Conservation (phyloP, 2,888 invertebrate genomes). For the Caenorhabditis uteleia region DNA sequence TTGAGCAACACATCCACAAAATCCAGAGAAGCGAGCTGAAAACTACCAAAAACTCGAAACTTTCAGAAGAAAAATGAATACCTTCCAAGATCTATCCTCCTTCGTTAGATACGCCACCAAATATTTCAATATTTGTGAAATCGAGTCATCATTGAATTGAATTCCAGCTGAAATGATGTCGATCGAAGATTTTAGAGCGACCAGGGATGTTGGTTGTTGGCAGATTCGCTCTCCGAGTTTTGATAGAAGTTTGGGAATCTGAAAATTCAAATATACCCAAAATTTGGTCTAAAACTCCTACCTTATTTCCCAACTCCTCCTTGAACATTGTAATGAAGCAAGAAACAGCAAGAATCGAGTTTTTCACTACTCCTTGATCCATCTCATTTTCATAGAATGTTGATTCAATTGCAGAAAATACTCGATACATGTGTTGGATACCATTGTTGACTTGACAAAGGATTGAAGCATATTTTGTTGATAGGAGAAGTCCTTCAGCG, state of each 20-base stretch:
- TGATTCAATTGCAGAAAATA: slow-evolving; percentile 83
- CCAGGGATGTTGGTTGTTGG: slow-evolving; percentile 94
- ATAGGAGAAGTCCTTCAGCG: slow-evolving; percentile 39
- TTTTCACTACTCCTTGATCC: slow-evolving; percentile 96
- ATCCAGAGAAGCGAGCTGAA: slow-evolving; percentile 7
- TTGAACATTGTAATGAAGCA: slow-evolving; percentile 86
- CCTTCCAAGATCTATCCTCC: slow-evolving; percentile 14
- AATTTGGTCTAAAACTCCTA: too few species aligned
- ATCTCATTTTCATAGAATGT: slow-evolving; percentile 92
- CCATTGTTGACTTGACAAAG: slow-evolving; percentile 1
- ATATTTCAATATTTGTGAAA: slow-evolving; percentile 3
- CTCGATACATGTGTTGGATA: slow-evolving; percentile 63
- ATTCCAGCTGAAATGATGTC: slow-evolving; percentile 44
- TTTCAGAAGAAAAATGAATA: neutral
- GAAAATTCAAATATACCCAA: too few species aligned
- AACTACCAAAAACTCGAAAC: slow-evolving; percentile 1
- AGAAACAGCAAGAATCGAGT: slow-evolving; percentile 91
- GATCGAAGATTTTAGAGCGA: slow-evolving; percentile 89
- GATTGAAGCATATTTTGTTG: slow-evolving; percentile 21
- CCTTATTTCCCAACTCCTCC: slow-evolving; percentile 77
- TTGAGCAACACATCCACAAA: neutral
- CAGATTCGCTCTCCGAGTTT: slow-evolving; percentile 91
- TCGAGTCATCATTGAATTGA: neutral
- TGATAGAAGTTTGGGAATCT: slow-evolving; percentile 82
- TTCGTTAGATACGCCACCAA: slow-evolving; percentile 22